Conservation (phyloP, 1,140 invertebrate genomes). For the Caenorhabditis briggsae region DNA sequence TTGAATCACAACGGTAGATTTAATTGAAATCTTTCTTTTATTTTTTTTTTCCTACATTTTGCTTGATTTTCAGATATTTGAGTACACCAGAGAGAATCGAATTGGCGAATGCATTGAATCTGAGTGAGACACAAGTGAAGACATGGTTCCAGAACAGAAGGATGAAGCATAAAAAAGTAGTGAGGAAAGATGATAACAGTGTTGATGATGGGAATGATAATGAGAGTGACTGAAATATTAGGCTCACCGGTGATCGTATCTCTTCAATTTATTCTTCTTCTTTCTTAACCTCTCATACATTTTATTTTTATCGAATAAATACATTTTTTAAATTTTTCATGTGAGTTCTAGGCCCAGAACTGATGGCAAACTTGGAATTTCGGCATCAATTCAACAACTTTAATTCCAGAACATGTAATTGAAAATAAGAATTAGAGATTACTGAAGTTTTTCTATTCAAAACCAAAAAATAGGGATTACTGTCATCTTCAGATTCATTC, state of each 20-base stretch:
- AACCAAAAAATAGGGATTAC: too few species aligned
- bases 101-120: conserved; percentile 88
- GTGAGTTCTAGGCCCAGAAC: too few species aligned
- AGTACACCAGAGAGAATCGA: conserved; percentile 96
- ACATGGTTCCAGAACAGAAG: conserved; percentile 97
- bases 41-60: neutral
- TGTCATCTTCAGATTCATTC: too few species aligned
- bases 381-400: too few species aligned
- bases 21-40: too few species aligned
- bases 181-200: conserved; percentile 62
- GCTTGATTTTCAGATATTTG: conserved; percentile 84
- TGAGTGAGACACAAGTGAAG: conserved; percentile 97
- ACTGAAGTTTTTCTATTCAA: too few species aligned
- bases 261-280: neutral
- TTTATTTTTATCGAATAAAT: too few species aligned
- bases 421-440: too few species aligned
- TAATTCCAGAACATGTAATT: too few species aligned
- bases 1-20: conserved; percentile 85
- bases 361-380: too few species aligned
- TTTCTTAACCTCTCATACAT: neutral
- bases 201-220: conserved; percentile 48
- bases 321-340: too few species aligned
- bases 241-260: neutral
- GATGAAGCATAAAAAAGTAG: conserved; percentile 94
- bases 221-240: conserved; percentile 1